phyloP scores from a whole-genome alignment of 92 coral and sea anemone species.

The Parazoanthus darwini region DNA sequence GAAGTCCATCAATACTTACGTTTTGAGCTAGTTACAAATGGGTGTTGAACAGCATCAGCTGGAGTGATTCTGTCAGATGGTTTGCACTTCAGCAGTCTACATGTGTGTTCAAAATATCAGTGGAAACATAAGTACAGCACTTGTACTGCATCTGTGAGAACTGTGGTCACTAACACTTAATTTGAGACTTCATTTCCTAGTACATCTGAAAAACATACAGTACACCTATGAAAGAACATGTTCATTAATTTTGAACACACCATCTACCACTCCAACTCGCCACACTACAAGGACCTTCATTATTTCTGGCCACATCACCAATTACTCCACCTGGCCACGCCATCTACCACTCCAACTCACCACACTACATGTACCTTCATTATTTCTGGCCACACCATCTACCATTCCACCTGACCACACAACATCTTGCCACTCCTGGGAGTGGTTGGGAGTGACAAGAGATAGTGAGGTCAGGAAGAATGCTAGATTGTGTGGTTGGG shows the following conservation, averaged over 20 bases:
- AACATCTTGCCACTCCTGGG: no score
- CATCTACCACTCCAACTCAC: no score
- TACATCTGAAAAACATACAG: not conserved
- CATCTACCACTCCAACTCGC: no score
- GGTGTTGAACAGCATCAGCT: conserved; percentile 50
- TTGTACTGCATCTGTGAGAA: not conserved
- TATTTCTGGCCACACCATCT: no score
- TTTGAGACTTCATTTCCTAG: not conserved
- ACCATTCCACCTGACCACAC: no score
- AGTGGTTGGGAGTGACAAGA: not conserved
- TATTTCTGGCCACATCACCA: no score
- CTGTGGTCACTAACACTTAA: not conserved
- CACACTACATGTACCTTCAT: no score
- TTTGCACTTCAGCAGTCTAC: conserved; percentile 68
- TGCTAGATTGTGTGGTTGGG: no score
- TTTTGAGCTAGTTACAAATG: conserved; percentile 33
- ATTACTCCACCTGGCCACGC: no score
- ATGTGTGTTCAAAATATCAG: not conserved
- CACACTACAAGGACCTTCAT: no score
- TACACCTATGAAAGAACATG: not conserved
- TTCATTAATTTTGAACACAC: no score
- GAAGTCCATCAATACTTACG: conserved; percentile 18
- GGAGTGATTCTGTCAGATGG: conserved; percentile 63
- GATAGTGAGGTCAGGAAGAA: no score
- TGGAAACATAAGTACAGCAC: not conserved